phyloP scores from a whole-genome alignment of 2,797 vertebrate genomes.

The Rhinogobio ventralis region DNA sequence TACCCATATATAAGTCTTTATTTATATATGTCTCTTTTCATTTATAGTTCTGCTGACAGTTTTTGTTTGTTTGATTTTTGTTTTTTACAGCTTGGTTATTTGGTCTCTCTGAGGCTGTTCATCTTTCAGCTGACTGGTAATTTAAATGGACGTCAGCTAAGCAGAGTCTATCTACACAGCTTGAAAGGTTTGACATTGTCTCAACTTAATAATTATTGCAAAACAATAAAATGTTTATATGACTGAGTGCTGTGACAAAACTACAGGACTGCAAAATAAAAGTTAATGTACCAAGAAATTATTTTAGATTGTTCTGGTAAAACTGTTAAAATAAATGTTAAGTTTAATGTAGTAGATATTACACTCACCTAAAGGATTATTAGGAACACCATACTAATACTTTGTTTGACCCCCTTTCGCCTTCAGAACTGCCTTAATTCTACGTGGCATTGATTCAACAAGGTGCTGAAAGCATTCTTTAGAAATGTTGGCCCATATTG shows the following conservation, averaged over 20 bases:
- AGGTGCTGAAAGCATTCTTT: no score
- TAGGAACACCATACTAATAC: no score
- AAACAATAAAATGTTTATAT: neutral
- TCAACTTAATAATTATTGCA: neutral
- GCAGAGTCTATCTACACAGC: conserved; percentile 64
- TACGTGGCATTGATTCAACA: no score
- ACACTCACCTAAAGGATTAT: no score
- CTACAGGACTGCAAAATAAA: neutral
- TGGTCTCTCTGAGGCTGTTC: conserved; percentile 74
- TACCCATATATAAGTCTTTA: neutral
- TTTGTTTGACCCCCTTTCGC: no score
- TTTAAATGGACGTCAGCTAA: conserved; percentile 66
- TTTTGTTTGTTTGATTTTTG: neutral
- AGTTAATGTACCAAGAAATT: neutral
- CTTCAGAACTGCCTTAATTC: no score
- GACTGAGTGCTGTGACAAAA: neutral
- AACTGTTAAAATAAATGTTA: neutral
- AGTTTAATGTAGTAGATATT: neutral
- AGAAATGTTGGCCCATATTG: no score
- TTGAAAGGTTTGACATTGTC: conserved; percentile 65
- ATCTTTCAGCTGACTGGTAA: conserved; percentile 67
- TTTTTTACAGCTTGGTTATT: conserved; percentile 72
- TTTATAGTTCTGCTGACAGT: neutral
- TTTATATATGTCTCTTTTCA: neutral
- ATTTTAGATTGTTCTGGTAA: neutral